phyloP scores from a whole-genome alignment of 2,797 vertebrate species.

The Sphenopsis melanotis region DNA sequence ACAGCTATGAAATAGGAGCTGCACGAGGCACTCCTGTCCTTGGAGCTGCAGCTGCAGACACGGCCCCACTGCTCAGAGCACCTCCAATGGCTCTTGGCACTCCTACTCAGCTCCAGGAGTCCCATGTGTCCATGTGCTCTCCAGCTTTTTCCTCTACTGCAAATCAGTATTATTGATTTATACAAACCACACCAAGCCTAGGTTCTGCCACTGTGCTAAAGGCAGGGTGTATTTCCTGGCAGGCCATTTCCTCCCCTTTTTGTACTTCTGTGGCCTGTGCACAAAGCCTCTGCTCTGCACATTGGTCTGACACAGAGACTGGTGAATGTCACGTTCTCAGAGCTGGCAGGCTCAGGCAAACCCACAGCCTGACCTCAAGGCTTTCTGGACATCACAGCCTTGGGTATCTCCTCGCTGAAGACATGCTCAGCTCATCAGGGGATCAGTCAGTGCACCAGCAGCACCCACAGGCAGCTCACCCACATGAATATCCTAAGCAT shows the following conservation, averaged over 20 bases:
- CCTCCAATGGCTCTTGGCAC: not conserved
- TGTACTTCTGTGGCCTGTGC: not conserved
- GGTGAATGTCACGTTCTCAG: not conserved
- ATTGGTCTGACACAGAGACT: not conserved
- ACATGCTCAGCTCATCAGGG: not conserved
- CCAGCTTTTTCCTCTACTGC: not conserved
- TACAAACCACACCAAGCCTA: not conserved
- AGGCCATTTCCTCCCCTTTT: not conserved
- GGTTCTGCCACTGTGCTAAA: not conserved
- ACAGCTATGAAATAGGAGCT: not conserved
- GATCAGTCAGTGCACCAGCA: not conserved
- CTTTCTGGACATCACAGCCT: not conserved
- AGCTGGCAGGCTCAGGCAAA: not conserved
- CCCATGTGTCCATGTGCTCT: not conserved
- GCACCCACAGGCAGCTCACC: not conserved
- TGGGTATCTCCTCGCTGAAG: not conserved
- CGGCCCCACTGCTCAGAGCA: not conserved
- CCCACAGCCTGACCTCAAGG: not conserved
- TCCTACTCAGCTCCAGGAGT: not conserved
- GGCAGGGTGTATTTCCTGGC: not conserved
- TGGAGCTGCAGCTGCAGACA: not conserved
- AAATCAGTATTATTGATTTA: not conserved
- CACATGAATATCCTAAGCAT: not conserved
- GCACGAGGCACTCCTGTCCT: accelerated
- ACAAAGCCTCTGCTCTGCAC: not conserved